Base-by-base conservation (phyloP, 2,888 invertebrate genomes). In the Aricia artaxerxes region DNA sequence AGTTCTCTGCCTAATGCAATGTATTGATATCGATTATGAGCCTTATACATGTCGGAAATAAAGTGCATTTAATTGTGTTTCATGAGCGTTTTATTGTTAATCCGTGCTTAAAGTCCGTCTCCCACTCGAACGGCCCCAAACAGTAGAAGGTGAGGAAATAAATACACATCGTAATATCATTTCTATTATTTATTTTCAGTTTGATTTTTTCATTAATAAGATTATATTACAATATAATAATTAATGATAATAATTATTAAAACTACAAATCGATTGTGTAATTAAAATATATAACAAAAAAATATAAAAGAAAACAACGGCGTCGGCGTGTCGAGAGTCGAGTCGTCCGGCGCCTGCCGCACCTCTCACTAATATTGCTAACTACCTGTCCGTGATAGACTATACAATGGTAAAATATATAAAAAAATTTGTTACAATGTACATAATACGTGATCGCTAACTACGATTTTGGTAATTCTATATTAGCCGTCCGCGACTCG, bases 121-220 rank as follows among this genome's bases (percentile, higher is more conserved):
- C 9, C 61, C 61, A 24, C 3, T 64, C 7, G 64, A 69, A 31
- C 11, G 11, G 69, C 4, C 9, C 3, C 76, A 31, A 53, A 31
- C 53, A 61, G 7, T 9, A 7, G 16, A 16, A 40, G 73, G 38
- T 57, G 57, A 73, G 31, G 79, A 81, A 81, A 82, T 80, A 85
- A 85, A 84, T 81, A 85, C 84, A 86, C 86, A 81, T 83, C 78
- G 82, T 82, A 82, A 85, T 87, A 90, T 92, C 88, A 87, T 91
- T 92, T 93, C 93, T 93, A 93, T 94, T 92, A 91, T 92, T 92
- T 92, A 93, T 92, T 94, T 92, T 92, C 92, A 90, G 92, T 93
- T 94, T 93, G 92, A 93, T 93, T 94, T 93, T 92, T 93, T 94
- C 92, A 93, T 94, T 93, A 94, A 94, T 94, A 94, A 93, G 94